Conservation (phyloP, 2,797 vertebrate species). For the Clarias pachynema region DNA sequence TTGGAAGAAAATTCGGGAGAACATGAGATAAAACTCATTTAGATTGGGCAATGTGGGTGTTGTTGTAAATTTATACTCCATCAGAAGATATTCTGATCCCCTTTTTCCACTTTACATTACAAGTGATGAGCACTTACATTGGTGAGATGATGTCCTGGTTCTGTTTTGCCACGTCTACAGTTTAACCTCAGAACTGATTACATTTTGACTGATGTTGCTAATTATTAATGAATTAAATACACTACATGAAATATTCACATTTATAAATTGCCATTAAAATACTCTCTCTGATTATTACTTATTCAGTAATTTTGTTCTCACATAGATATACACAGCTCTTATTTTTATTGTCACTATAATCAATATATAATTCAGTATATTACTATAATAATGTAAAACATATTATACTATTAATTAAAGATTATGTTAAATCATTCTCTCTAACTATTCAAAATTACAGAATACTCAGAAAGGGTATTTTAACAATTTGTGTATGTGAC, state of each 20-base stretch:
- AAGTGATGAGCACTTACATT: neutral
- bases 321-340: neutral
- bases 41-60: neutral
- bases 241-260: neutral
- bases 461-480: too few species aligned
- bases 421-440: neutral
- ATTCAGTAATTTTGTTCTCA: neutral
- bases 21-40: neutral
- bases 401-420: neutral
- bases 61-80: neutral
- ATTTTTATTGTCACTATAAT: neutral
- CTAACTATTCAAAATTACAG: neutral
- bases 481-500: too few species aligned
- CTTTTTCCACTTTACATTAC: constrained; percentile 2
- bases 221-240: neutral
- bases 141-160: neutral
- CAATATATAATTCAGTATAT: neutral
- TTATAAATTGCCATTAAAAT: neutral
- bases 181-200: neutral
- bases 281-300: neutral
- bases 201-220: neutral
- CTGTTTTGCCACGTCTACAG: neutral
- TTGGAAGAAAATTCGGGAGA: neutral
- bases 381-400: neutral
- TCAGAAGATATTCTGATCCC: neutral